A percentile compares a stretch with the other conserved stretches of the same genome.
Conservation (phyloP, 2,888 invertebrate species). For the Caenorhabditis macrosperma region DNA sequence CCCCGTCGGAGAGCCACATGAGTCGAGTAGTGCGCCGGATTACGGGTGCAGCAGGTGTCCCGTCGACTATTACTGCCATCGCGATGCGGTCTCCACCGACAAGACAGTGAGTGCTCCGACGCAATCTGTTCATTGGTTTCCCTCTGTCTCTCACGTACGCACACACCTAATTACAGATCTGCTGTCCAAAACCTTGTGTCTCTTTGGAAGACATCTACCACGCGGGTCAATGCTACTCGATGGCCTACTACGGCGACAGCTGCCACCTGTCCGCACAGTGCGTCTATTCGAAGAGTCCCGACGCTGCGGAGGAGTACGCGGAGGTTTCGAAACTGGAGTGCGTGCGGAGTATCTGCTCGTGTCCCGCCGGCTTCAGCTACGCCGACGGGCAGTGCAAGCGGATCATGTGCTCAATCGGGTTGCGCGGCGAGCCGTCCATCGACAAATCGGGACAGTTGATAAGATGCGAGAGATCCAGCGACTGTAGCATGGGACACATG, state of each 20-base stretch:
- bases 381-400: slow-evolving; percentile 73
- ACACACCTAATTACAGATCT: slow-evolving; percentile 66
- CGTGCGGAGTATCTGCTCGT: slow-evolving; percentile 68
- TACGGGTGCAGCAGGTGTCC: slow-evolving; percentile 73
- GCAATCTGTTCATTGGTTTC: background rate
- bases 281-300: slow-evolving; percentile 60
- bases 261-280: slow-evolving; percentile 72
- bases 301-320: slow-evolving; percentile 63
- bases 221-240: slow-evolving; percentile 76
- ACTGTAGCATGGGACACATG: slow-evolving; percentile 72
- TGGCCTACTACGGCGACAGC: slow-evolving; percentile 75
- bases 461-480: slow-evolving; percentile 65
- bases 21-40: slow-evolving; percentile 71
- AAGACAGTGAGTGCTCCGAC: slow-evolving; percentile 64
- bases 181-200: slow-evolving; percentile 79
- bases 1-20: slow-evolving; percentile 76
- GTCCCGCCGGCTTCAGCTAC: slow-evolving; percentile 73
- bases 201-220: slow-evolving; percentile 78
- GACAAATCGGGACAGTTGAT: slow-evolving; percentile 71
- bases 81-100: slow-evolving; percentile 72
- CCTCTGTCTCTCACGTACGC: background rate
- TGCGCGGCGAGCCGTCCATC: slow-evolving; percentile 75
- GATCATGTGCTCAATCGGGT: slow-evolving; percentile 74
- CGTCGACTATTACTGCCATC: slow-evolving; percentile 76
- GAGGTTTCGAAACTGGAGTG: slow-evolving; percentile 70